Base-by-base conservation (phyloP, 2,888 invertebrate species). In the Morinoia aosen region DNA sequence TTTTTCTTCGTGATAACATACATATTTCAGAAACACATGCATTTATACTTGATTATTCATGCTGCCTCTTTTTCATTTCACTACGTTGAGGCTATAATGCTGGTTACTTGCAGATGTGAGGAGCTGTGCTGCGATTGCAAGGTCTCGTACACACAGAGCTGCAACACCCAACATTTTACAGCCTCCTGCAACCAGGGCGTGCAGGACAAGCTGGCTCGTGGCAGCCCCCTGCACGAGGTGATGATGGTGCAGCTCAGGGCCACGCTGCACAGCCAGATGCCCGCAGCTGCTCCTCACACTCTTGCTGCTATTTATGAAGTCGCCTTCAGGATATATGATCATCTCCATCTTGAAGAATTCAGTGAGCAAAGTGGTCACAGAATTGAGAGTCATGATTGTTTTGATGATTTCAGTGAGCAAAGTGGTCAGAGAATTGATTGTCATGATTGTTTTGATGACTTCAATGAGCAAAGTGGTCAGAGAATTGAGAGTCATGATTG, bases 261-360 rank as follows among this genome's bases (percentile, higher is more conserved):
- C 19, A 96, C 96, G 11, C 95, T 96, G 48, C 96, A 96, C 95
- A 96, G 96, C 91, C 96, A 96, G 94, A 96, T 96, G 96, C 96
- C 96, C 40, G 56, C 95, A 4, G 94, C 95, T 58, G 96, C 96
- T 39, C 93, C 95, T 19, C 64, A 88, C 33, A 95, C 96, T n/a
- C 91, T 96, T 25, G 90, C 95, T 25, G 96, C 98, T 95, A 98
- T 98, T 97, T 99, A 98, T 97, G 98, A 98, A 97, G 98, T 98
- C 48, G 98, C 98, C 10, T 98, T 98, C 96, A 98, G 98, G 97
- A 98, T 98, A 0, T 98, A 98, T 97, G 97, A 97, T 16, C 97
- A 97, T 56, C 95, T 95, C 16, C 95, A 95, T 12, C 95, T 95
- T 58, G 33, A 33, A 12, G n/a, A 95, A 25, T 56, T 95, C n/a